Percentiles rank a stretch among this genome's conserved stretches.
These are phyloP conservation scores for Lypha dubia DNA, from an alignment of 2,888 invertebrate species.

Conservation along the genomic window DNA sequence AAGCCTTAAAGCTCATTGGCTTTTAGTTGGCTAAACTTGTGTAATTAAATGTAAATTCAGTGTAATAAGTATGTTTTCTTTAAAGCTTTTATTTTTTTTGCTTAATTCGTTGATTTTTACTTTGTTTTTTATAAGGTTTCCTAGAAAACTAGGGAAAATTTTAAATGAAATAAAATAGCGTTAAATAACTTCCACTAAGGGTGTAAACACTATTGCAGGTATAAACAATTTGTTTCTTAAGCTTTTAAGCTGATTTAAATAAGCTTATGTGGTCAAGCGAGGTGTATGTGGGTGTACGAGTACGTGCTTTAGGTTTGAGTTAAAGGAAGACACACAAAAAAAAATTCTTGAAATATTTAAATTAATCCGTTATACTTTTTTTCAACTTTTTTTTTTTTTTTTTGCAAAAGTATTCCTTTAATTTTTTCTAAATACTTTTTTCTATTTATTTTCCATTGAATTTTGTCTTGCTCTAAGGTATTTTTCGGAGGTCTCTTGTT, in stretches of 20 bases:
- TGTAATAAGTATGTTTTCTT: slow-evolving; percentile 71
- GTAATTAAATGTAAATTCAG: slow-evolving; percentile 75
- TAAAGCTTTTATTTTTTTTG: slow-evolving; percentile 32
- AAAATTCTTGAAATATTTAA: slow-evolving; percentile 42
- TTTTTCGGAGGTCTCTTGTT: slow-evolving; percentile 1
- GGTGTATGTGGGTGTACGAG: slow-evolving; percentile 37
- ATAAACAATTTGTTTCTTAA: slow-evolving; percentile 77
- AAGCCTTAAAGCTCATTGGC: slow-evolving; percentile 68
- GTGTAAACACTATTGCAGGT: slow-evolving; percentile 57
- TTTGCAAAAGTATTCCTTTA: slow-evolving; percentile 52
- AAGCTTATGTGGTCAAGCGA: slow-evolving; percentile 76
- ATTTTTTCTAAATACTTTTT: slow-evolving; percentile 71
- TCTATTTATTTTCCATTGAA: slow-evolving; percentile 81
- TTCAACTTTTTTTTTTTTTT: not conserved
- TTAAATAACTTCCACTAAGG: slow-evolving; percentile 71
- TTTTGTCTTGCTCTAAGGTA: slow-evolving; percentile 71
- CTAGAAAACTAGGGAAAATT: slow-evolving; percentile 35
- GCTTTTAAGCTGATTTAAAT: slow-evolving; percentile 81
- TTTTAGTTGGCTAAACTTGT: slow-evolving; percentile 55
- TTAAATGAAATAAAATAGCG: slow-evolving; percentile 73
- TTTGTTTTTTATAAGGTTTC: slow-evolving; percentile 60
- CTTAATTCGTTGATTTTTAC: slow-evolving; percentile 16
- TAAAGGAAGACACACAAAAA: slow-evolving; percentile 21
- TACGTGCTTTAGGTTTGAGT: not conserved
- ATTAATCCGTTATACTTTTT: slow-evolving; percentile 55